Evolutionary conservation across 1,140 invertebrate species (phyloP), one percentile per base, ranked within the genome.

Genomic region (Acromyrmex heyeri): DNA sequence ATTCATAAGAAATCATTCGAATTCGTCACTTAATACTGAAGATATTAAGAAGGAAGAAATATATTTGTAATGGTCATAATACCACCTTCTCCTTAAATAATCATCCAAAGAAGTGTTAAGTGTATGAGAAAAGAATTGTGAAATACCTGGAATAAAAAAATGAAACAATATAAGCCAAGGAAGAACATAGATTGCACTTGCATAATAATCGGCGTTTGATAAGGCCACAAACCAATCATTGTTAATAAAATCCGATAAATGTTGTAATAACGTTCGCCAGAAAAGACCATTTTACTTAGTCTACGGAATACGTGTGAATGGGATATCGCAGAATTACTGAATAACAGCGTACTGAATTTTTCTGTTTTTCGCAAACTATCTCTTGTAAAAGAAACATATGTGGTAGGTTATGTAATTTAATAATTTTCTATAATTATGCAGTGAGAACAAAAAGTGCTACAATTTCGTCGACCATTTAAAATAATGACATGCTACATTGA

Each of bases 191-290:
- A 8, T n/a, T 55, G 77, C 21, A 77, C 38, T 27, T 18, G 59
- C 18, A 57, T 34, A 55, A 69, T 24, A 14, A 18, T 81, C 12
- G 27, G 27, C 27, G 27, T 30, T 30, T 30, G 27, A 30, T 30
- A 81, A n/a, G 77, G 77, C 77, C 77, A 81, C 48, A 81, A 27
- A 18, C 77, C 77, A 53, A 81, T 30, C 3, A 4, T 4, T 27
- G 77, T 14, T 16, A 81, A 16, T 14, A 27, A 16, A 1, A 69
- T 69, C 1, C 21, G 48, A 55, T 24, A 8, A 5, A 81, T 21
- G 2, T 57, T 24, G n/a, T 69, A 81, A 8, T 67, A 69, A 1
- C 48, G 64, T 69, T 81, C 48, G 14, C 62, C 30, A 10, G n/a
- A n/a, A 65, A 65, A 65, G 18, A n/a, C 18, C 62, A 38, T 65